Base-by-base conservation (phyloP, 2,888 invertebrate genomes). In the Zygothrica quintamaculata region DNA sequence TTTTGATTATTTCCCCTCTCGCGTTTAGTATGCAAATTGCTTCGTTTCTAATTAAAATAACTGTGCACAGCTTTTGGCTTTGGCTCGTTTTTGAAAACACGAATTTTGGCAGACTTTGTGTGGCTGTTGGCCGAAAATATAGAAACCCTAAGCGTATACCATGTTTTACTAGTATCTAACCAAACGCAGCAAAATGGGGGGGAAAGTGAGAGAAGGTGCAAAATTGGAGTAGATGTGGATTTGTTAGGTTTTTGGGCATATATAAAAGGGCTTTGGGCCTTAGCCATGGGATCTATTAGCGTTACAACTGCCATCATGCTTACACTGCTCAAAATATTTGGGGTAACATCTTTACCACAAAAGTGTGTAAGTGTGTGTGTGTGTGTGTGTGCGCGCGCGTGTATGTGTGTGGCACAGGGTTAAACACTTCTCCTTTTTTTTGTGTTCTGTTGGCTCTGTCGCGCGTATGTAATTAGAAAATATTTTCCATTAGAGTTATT, bases 21-120 rank as follows among this genome's bases (percentile, higher is more conserved):
- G 58, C 60, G 67, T 59, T 84, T 74, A 86, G 72, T 79, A 84
- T 87, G 87, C 82, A 84, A 84, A 84, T 87, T 87, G 82, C 74
- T 82, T 76, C 72, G 84, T 72, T 79, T 84, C 87, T 84, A 84
- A 84, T 84, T 84, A 87, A 87, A 87, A 84, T 82, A 87, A 79
- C 75, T 77, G 65, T 64, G 81, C 84, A 84, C 43, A 78, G 81
- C 80, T 82, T 82, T 85, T 67, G 65, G 65, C 59, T 16, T 39
- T 58, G 59, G 31, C 55, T 57, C 50, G 53, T 67, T 73, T n/a
- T 73, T 29, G 42, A 65, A 85, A 74, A 81, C 61, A 84, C 85
- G 72, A 81, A n/a, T 79, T 71, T 75, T 59, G 85, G 73, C 73
- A 56, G 76, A 65, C 69, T 73, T 68, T 68, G 69, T 74, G 61